Percentiles rank a stretch among this genome's conserved stretches.
Conservation (phyloP, 1,140 invertebrate species). For the Heliconius hermathena region DNA sequence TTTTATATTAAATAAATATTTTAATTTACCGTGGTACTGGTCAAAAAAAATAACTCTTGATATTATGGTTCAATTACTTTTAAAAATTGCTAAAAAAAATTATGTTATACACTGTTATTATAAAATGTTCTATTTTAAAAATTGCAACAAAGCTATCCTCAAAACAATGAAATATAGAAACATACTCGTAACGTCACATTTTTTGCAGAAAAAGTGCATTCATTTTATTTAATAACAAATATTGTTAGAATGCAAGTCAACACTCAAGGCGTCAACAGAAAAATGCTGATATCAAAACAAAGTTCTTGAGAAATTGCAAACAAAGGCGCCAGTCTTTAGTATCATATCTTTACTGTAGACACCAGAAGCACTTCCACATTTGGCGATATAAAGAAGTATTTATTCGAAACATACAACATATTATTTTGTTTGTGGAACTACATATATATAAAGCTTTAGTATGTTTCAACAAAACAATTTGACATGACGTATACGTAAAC, state of each 20-base stretch:
- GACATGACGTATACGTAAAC: constrained; percentile 28
- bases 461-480: constrained; percentile 24
- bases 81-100: too few species aligned
- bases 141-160: too few species aligned
- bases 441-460: constrained; percentile 10
- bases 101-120: too few species aligned
- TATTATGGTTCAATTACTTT: too few species aligned
- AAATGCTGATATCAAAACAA: neutral
- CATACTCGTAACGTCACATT: too few species aligned
- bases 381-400: constrained; percentile 11
- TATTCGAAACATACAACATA: constrained; percentile 26
- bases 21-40: too few species aligned
- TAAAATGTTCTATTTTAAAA: too few species aligned
- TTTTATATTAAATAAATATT: too few species aligned
- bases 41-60: too few species aligned
- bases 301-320: constrained; percentile 5
- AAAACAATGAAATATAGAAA: too few species aligned
- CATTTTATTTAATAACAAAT: neutral
- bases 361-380: constrained; percentile 22
- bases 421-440: constrained; percentile 22
- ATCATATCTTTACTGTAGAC: neutral
- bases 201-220: neutral
- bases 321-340: neutral
- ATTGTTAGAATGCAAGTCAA: neutral
- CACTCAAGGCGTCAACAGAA: neutral